Evolutionary conservation across 2,113 vertebrate genomes (phyloP).

Genomic region (Donacobius atricapilla): DNA sequence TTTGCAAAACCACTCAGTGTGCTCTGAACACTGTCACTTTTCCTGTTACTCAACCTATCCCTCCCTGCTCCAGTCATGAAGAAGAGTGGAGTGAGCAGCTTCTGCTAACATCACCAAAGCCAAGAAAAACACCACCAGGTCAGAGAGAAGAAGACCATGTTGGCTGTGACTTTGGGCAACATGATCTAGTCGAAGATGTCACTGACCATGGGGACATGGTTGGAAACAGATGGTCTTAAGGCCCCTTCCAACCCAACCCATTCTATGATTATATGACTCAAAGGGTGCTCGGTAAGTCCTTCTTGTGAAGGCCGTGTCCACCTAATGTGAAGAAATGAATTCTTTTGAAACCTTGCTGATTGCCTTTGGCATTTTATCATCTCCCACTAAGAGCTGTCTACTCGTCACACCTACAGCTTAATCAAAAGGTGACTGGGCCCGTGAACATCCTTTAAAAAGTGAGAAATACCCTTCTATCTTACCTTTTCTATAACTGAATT

Average conservation of each 20-base stretch:
- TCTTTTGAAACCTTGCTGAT: background rate
- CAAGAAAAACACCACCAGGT: background rate
- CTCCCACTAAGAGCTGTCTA: background rate
- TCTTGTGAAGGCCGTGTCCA: background rate
- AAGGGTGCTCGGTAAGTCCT: background rate
- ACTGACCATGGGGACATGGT: accelerated
- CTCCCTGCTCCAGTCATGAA: background rate
- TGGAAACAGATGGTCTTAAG: background rate
- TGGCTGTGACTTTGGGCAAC: background rate
- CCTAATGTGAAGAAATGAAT: background rate
- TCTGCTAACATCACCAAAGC: background rate
- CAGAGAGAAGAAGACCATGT: background rate
- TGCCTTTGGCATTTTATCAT: background rate
- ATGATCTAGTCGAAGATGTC: background rate
- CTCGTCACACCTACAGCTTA: background rate
- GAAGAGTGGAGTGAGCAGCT: background rate
- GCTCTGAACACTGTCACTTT: background rate
- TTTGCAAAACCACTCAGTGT: background rate
- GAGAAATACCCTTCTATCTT: background rate
- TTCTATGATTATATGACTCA: background rate
- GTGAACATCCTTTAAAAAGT: background rate
- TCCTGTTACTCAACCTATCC: background rate
- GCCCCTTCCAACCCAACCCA: background rate
- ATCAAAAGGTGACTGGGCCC: background rate
- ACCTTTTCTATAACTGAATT: background rate